A percentile compares a stretch with the other conserved stretches of the same genome.
phyloP scores from a whole-genome alignment of 2,797 vertebrate species.

The Oreortyx pictus region DNA sequence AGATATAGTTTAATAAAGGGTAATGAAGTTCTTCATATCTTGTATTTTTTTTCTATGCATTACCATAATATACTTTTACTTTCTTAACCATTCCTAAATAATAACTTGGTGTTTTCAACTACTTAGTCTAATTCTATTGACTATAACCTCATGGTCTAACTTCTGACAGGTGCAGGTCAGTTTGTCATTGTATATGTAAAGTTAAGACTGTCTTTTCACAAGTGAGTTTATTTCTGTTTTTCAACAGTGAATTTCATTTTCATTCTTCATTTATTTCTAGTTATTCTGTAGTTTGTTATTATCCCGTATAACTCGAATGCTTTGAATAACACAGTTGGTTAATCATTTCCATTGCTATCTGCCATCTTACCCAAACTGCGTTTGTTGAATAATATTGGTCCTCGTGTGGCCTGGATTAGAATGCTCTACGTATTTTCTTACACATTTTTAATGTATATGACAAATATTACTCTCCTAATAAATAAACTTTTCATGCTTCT shows the following conservation, averaged over 20 bases:
- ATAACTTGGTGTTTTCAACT: neutral
- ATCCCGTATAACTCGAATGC: neutral
- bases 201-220: neutral
- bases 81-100: neutral
- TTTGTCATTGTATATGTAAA: neutral
- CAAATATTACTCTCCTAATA: neutral
- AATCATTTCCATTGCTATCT: neutral
- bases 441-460: neutral
- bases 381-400: neutral
- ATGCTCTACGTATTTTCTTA: neutral
- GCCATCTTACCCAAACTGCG: neutral
- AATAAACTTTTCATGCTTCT: neutral
- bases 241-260: neutral
- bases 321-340: neutral
- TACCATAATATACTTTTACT: neutral
- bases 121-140: neutral
- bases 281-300: neutral
- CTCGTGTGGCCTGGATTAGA: neutral
- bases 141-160: neutral
- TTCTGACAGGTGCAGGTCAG: neutral
- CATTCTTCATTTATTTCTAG: neutral
- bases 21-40: neutral
- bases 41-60: neutral
- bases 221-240: neutral
- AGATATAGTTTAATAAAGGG: neutral